phyloP scores from a whole-genome alignment of 2,888 invertebrate genomes.

The Epicampocera succincta region DNA sequence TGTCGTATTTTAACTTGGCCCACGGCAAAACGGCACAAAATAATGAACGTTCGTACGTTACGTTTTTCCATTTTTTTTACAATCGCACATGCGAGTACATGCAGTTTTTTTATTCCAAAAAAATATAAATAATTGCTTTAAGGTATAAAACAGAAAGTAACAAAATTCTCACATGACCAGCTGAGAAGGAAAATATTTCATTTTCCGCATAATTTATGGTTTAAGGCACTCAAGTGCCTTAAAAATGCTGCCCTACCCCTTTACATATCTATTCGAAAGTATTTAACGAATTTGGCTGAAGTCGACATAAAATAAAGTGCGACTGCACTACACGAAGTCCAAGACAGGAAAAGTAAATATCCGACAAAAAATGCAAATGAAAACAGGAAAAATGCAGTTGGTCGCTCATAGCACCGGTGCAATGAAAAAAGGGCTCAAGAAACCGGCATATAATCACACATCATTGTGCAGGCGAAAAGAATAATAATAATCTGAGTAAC shows the following conservation, averaged over 20 bases:
- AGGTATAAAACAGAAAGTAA: background rate
- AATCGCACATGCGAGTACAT: background rate
- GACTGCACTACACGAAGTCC: too few relatives aligned
- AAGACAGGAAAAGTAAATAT: too few relatives aligned
- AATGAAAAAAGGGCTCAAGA: background rate
- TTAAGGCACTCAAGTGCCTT: too few relatives aligned
- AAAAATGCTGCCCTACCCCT: too few relatives aligned
- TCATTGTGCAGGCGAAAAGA: background rate
- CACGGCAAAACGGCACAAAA: constrained; percentile 40
- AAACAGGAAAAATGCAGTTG: background rate
- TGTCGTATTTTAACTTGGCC: constrained; percentile 33
- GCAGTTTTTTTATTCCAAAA: constrained; percentile 4
- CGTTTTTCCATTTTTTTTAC: background rate
- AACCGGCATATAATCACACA: background rate
- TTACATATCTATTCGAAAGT: too few relatives aligned
- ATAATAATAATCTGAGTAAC: constrained; percentile 11
- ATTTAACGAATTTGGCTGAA: too few relatives aligned
- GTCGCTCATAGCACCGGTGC: background rate
- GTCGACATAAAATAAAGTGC: too few relatives aligned
- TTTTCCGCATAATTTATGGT: background rate
- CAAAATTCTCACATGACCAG: constrained; percentile 28
- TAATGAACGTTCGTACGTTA: constrained; percentile 37
- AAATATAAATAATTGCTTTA: constrained; percentile 20
- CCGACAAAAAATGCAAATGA: too few relatives aligned
- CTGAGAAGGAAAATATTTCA: background rate